A percentile compares a stretch with the other conserved stretches of the same genome.
These are phyloP conservation scores for Poecilia latipinna DNA, from an alignment of 2,113 vertebrate species.

Conservation along the genomic window DNA sequence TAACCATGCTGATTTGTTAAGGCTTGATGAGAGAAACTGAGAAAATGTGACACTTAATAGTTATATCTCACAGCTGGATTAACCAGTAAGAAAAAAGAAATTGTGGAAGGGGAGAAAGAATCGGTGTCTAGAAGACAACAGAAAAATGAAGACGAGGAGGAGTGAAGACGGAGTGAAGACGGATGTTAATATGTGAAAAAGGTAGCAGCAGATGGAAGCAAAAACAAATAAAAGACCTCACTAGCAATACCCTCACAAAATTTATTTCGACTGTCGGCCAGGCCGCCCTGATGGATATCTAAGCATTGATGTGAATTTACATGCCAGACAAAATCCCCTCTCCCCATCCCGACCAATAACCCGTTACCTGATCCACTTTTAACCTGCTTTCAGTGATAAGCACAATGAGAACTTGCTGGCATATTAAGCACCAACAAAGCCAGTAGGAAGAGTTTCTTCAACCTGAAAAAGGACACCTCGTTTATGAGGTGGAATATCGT, in stretches of 20 bases:
- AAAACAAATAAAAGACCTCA: conserved; percentile 58
- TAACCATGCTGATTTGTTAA: conserved; percentile 61
- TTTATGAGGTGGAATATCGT: conserved; percentile 60
- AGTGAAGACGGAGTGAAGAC: conserved; percentile 3
- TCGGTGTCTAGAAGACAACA: conserved; percentile 28
- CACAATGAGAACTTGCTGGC: conserved; percentile 44
- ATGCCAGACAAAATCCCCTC: conserved; percentile 58
- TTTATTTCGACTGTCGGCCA: conserved; percentile 67
- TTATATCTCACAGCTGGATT: conserved; percentile 27
- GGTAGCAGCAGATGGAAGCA: conserved; percentile 45
- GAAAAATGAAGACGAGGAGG: conserved; percentile 28
- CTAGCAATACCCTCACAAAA: conserved; percentile 51
- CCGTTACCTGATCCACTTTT: conserved; percentile 49
- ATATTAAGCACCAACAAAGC: conserved; percentile 55
- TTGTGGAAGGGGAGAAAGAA: conserved; percentile 28
- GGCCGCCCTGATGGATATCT: conserved; percentile 66
- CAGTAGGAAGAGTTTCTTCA: conserved; percentile 35
- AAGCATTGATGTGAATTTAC: conserved; percentile 71
- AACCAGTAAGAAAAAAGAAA: conserved; percentile 12
- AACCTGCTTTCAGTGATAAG: conserved; percentile 69
- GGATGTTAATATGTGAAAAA: conserved; percentile 30
- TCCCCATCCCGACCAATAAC: conserved; percentile 49
- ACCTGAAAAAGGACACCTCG: conserved; percentile 49
- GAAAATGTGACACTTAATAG: conserved; percentile 5
- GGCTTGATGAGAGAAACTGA: conserved; percentile 47